A percentile compares a stretch with the other conserved stretches of the same genome.
phyloP scores from a whole-genome alignment of 2,888 invertebrate species.

The Hirtodrosophila trivittata region DNA sequence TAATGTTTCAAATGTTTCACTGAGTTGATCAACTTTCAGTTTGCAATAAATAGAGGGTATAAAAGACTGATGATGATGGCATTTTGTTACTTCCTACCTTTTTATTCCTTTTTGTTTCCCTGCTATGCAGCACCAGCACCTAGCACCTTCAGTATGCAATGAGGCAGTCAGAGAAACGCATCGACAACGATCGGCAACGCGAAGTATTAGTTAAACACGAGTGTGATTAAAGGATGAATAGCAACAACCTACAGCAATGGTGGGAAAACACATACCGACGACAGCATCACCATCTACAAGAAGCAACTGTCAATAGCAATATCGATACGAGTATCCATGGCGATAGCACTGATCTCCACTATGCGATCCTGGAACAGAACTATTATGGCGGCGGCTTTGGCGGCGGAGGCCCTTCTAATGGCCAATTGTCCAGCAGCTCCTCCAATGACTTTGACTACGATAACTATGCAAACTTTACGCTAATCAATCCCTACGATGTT shows the following conservation, averaged over 20 bases:
- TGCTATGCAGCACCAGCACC: slow-evolving; percentile 46
- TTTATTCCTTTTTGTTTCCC: slow-evolving; percentile 20
- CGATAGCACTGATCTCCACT: slow-evolving; percentile 51
- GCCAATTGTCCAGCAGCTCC: slow-evolving; percentile 15
- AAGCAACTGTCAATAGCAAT: slow-evolving; percentile 45
- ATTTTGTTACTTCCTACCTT: slow-evolving; percentile 67
- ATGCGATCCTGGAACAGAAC: slow-evolving; percentile 61
- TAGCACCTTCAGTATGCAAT: slow-evolving; percentile 73
- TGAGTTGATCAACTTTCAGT: background rate
- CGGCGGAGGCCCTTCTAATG: slow-evolving; percentile 7
- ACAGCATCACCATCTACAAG: slow-evolving; percentile 61
- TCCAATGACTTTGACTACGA: slow-evolving; percentile 48
- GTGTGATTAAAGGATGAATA: slow-evolving; percentile 66
- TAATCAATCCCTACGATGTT: slow-evolving; percentile 58
- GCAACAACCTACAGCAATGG: slow-evolving; percentile 79
- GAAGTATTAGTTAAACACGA: slow-evolving; percentile 34
- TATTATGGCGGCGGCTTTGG: slow-evolving; percentile 24
- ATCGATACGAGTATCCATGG: slow-evolving; percentile 40
- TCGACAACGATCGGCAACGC: slow-evolving; percentile 63
- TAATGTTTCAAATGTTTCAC: too few species aligned
- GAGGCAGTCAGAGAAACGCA: slow-evolving; percentile 71
- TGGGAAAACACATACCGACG: slow-evolving; percentile 79
- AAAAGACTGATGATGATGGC: slow-evolving; percentile 74
- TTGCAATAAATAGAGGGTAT: slow-evolving; percentile 28
- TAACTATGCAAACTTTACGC: slow-evolving; percentile 60